Base-by-base conservation (phyloP, 2,888 invertebrate genomes). In the Eristalis tenax region DNA sequence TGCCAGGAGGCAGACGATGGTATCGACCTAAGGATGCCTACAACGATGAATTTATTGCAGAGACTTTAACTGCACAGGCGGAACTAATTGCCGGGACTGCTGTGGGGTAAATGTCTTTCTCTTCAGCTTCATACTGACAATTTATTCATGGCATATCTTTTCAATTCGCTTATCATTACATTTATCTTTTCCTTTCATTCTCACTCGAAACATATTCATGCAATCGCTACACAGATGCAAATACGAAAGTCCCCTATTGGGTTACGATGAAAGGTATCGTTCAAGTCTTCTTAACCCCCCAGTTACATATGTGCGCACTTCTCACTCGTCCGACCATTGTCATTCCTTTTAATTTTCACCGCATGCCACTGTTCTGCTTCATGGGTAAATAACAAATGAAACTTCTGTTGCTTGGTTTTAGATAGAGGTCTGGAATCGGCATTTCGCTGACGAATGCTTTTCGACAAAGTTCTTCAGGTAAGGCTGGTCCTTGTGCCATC, bases 21-120 rank as follows among this genome's bases (percentile, higher is more conserved):
- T 94, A 95, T 90, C 95, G 96, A 68, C 97, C 98, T 3, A 96
- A 97, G 91, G 97, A 97, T 90, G 96, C 97, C 61, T 98, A 97
- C 94, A 96, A 97, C 88, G 98, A 98, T 89, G 96, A 97, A 90
- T 96, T 96, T 93, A 97, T 99, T 80, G 96, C 97, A 22, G 97
- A 98, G 91, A 96, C 97, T 1, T 94, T 98, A 88, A 95, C 96
- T 81, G 95, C 96, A 6, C 98, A 98, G 92, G 96, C 97, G 1
- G 97, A 98, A 94, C 95, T 98, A 59, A 96, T 98, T 84, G 95
- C 96, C 76, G 97, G 97, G 89, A 96, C 96, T 90, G 96, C 96
- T 82, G 94, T 97, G 91, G 98, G 98, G 98, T 98, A 95, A 93
- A 94, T 91, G 86, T 88, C 50, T 57, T 26, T 26, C 23, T 15